Evolutionary conservation across 2,888 invertebrate genomes (phyloP), one percentile per base, ranked within the genome.

Genomic region (Malthinus seriepunctatus): DNA sequence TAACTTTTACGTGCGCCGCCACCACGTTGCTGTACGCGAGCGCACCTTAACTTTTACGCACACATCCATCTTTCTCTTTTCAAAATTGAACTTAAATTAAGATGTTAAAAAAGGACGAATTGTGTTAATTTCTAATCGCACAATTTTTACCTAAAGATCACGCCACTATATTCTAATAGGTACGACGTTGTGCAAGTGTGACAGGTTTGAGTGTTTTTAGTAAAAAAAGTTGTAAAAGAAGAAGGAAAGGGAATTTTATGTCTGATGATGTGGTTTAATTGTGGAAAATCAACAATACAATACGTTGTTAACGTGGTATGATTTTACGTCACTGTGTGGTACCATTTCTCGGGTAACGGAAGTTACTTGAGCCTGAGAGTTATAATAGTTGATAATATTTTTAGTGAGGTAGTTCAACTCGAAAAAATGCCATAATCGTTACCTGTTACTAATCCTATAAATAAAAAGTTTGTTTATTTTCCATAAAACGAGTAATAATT

Each of bases 11-110:
- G 56, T 56, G 23, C 23, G 23, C 23, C 49, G 53, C 46, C 46
- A 52, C 48, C 44, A 60, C 59, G 54, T 59, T 54, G 54, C 51
- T 59, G 53, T 59, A 59, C 59, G 60, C 60, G 52, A 60, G 60
- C 60, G 60, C 60, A 50, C 56, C 56, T 49, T 33, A 52, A 49
- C 56, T 33, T 38, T 14, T 31, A 32, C 46, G 34, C 12, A 39
- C 31, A 12, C 10, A 8, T 42, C 0, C 37, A n/a, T 49, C 50
- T 38, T 14, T 53, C 31, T 59, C 45, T 38, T 32, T 46, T 33
- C 32, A 32, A 5, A 23, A 23, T 23, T 23, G n/a, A 23, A 23
- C 11, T 11, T 10, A 35, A 46, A 31, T 9, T 46, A 32, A 10
- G 32, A 11, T 12, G 32, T 32, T 31, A 3, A 32, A 42, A 42